phyloP scores from a whole-genome alignment of 2,113 vertebrate genomes.

The Anthoscopus minutus region DNA sequence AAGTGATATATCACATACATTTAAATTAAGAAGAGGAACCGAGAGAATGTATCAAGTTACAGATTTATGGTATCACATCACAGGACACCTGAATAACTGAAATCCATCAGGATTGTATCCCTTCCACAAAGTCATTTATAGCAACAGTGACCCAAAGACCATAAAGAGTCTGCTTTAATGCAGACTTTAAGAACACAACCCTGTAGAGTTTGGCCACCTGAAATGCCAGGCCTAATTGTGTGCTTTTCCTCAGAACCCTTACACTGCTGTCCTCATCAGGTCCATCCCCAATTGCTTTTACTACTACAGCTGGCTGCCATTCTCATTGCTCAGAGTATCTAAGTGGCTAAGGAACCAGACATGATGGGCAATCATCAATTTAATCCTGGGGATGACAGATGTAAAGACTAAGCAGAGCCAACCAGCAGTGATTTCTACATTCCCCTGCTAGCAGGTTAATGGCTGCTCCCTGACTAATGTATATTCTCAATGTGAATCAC shows the following conservation, averaged over 20 bases:
- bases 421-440: background rate
- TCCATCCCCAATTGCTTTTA: background rate
- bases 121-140: background rate
- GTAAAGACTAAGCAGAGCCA: background rate
- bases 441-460: background rate
- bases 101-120: background rate
- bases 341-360: background rate
- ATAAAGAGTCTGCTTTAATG: background rate
- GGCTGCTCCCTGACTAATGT: background rate
- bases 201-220: background rate
- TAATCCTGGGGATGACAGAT: background rate
- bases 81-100: background rate
- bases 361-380: background rate
- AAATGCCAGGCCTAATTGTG: background rate
- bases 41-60: background rate
- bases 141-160: background rate
- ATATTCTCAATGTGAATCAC: background rate
- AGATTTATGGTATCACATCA: background rate
- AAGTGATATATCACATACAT: background rate
- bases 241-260: background rate
- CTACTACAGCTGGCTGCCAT: accelerated
- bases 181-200: background rate
- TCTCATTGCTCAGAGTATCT: background rate
- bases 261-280: background rate
- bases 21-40: background rate